These are phyloP conservation scores for Tringa solitaria DNA, from an alignment of 2,113 vertebrate genomes.

Conservation along the genomic window DNA sequence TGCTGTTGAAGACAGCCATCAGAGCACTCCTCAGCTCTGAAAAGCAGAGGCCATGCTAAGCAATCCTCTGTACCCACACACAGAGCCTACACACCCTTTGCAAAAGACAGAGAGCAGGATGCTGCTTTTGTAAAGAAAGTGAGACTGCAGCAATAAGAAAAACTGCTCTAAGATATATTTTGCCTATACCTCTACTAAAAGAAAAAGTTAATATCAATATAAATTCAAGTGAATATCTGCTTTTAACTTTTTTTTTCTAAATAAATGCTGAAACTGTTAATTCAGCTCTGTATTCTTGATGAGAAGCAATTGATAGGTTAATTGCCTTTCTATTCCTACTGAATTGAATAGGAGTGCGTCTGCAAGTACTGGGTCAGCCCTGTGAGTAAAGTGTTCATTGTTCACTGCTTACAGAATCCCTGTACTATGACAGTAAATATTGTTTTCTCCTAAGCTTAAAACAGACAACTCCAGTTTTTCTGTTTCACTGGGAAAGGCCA, in stretches of 20 bases:
- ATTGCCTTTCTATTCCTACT: neutral
- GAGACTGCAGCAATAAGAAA: neutral
- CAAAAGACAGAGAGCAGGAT: neutral
- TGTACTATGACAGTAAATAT: neutral
- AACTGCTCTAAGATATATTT: neutral
- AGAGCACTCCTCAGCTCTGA: neutral
- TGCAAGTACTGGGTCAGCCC: neutral
- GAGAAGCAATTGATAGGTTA: neutral
- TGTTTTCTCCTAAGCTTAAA: conserved; percentile 3
- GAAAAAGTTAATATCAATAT: neutral
- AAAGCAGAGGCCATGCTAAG: neutral
- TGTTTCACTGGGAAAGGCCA: neutral
- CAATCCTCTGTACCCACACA: neutral
- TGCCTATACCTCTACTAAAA: neutral
- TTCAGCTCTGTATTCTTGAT: neutral
- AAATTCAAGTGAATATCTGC: neutral
- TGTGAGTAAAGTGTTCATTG: neutral
- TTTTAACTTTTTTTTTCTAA: neutral
- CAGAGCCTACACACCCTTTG: neutral
- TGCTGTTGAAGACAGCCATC: neutral
- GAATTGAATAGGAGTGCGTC: neutral
- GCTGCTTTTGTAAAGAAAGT: neutral
- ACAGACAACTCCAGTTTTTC: neutral
- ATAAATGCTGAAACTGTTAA: neutral
- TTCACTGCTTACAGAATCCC: neutral